Conservation (phyloP, 2,113 vertebrate genomes). For the Dipodomys merriami region DNA sequence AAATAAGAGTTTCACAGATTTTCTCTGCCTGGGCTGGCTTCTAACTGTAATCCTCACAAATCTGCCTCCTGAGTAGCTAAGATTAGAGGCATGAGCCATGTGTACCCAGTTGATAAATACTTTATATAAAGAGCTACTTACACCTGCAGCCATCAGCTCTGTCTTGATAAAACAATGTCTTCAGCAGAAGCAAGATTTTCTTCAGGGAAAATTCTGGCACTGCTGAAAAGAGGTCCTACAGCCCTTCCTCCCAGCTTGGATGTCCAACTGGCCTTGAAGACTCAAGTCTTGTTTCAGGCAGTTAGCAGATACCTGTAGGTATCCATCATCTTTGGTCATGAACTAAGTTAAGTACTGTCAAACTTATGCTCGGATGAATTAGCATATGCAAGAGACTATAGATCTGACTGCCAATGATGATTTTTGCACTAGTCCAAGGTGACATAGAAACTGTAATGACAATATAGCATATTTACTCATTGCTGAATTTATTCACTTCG, state of each 20-base stretch:
- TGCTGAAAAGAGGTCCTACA: not conserved
- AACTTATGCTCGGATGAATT: not conserved
- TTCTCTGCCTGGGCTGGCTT: too few species aligned
- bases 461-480: not conserved
- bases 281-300: not conserved
- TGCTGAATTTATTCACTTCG: constrained; percentile 8
- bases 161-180: not conserved
- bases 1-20: too few species aligned
- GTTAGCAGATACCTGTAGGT: not conserved
- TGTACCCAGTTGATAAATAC: too few species aligned
- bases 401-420: not conserved
- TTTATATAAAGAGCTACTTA: too few species aligned
- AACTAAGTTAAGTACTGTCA: constrained; percentile 52
- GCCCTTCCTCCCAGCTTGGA: not conserved
- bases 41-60: too few species aligned
- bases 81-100: too few species aligned
- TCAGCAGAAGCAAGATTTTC: constrained; percentile 27
- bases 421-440: not conserved
- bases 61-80: too few species aligned
- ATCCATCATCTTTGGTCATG: constrained; percentile 23
- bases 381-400: not conserved
- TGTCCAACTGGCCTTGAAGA: not conserved
- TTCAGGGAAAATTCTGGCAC: not conserved
- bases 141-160: not conserved
- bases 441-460: not conserved